Evolutionary conservation across 2,797 vertebrate species (phyloP).

Genomic region (Acanthis flammea): DNA sequence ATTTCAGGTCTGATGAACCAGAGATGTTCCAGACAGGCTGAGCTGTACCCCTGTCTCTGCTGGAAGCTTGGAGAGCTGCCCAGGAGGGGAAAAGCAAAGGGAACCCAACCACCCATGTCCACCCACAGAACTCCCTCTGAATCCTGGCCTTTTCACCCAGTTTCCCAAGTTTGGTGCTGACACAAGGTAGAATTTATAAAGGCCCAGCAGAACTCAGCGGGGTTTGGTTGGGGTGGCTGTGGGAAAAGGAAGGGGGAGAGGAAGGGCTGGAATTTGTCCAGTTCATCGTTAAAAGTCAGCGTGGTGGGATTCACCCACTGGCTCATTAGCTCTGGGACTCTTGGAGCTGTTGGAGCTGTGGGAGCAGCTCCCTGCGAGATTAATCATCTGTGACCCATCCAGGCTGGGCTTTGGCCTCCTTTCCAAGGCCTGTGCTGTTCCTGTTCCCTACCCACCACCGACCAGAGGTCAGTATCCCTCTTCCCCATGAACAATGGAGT

Average conservation of each 20-base stretch:
- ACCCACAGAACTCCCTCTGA: background rate
- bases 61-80: background rate
- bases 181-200: background rate
- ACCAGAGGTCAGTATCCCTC: constrained; percentile 16
- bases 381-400: constrained; percentile 24
- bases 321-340: constrained; percentile 5
- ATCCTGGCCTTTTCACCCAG: background rate
- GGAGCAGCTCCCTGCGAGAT: background rate
- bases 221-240: background rate
- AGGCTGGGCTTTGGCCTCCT: background rate
- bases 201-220: background rate
- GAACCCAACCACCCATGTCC: background rate
- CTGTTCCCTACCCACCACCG: background rate
- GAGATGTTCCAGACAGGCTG: background rate
- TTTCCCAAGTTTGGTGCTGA: background rate
- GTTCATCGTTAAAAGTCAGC: rapidly evolving
- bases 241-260: background rate
- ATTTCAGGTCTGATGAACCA: rapidly evolving
- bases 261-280: background rate
- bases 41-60: background rate
- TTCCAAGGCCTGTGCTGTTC: background rate
- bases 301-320: constrained; percentile 2
- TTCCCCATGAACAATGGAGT: constrained; percentile 4
- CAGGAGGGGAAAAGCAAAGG: background rate
- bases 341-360: background rate